These are phyloP conservation scores for Anagyrus pseudococci DNA, from an alignment of 2,888 invertebrate species.

Conservation along the genomic window DNA sequence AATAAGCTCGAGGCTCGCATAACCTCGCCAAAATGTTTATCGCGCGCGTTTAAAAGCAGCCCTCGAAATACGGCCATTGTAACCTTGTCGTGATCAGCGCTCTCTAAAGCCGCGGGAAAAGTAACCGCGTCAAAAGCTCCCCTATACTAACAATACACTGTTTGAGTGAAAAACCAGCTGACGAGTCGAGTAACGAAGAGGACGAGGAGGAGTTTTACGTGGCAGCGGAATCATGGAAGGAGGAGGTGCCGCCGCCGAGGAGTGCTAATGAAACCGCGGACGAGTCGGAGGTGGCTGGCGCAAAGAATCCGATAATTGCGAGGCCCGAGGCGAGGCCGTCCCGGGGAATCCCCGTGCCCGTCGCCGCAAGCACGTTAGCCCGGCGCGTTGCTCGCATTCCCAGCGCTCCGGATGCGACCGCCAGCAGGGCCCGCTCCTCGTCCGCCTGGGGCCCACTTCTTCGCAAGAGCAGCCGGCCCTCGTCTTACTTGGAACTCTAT, in stretches of 20 bases:
- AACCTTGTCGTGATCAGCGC: no score
- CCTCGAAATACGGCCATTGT: no score
- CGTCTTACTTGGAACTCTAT: slow-evolving; percentile 50
- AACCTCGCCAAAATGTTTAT: no score
- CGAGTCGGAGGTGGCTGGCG: not conserved
- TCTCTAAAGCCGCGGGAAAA: no score
- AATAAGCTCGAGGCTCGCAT: no score
- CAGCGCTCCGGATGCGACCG: no score
- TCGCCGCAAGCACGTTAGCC: no score
- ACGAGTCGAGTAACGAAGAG: not conserved
- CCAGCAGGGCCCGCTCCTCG: slow-evolving; percentile 22
- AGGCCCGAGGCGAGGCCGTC: not conserved
- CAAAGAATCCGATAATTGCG: slow-evolving; percentile 29
- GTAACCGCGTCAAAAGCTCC: no score
- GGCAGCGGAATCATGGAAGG: no score
- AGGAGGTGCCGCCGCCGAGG: no score
- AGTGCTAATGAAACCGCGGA: slow-evolving; percentile 29
- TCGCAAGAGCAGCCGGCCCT: slow-evolving; percentile 38
- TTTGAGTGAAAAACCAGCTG: not conserved
- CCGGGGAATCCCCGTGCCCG: not conserved
- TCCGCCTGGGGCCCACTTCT: not conserved
- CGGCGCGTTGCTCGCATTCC: no score
- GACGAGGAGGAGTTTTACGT: not conserved
- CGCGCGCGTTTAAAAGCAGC: no score
- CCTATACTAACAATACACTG: not conserved